Base-by-base conservation (phyloP, 2,888 invertebrate species). In the Sialis lutaria region DNA sequence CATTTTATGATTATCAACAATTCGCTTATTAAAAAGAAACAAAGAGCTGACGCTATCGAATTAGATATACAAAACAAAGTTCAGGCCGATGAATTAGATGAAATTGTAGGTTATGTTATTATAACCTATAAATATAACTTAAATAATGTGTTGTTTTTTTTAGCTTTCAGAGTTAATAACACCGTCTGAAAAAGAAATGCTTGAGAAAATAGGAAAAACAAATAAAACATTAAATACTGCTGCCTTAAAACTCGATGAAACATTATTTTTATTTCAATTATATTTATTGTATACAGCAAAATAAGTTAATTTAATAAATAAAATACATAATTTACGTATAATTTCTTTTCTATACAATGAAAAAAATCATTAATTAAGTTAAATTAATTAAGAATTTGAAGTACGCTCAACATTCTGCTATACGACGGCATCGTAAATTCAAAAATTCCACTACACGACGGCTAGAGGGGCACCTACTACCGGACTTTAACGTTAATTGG, bases 161-260 rank as follows among this genome's bases (percentile, higher is more conserved):
- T 62, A 83, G 82, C 81, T 88, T 50, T 79, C 84, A 58, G 89
- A 89, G 60, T 84, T 89, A 56, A 75, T 92, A 48, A 88, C 91
- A 0, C 88, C 88, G 0, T 84, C 88, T 0, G 92, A 93, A 61
- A 71, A 77, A 46, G 75, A 79, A 49, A 75, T 86, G 32, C 68
- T 92, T 0, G 74, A 76, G 44, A 79, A 77, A 56, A 81, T 90
- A 0, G 82, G 85, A 59, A 72, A 70, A 43, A 75, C 77, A 33
- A 78, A 88, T 42, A 82, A 82, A 54, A 85, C 83, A 53, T 68
- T 92, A 33, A 82, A 82, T 53, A 73, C 75, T 6, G 79, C 84
- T 0, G 88, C 91, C 61, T 64, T 88, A 8, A 82, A 85, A 53
- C 67, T 91, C 4, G 89, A 90, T 57, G 79, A 82, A 48, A 86